A percentile compares a stretch with the other conserved stretches of the same genome.
Evolutionary conservation across 2,888 invertebrate genomes (phyloP).

Genomic region (Diaphora mendica): DNA sequence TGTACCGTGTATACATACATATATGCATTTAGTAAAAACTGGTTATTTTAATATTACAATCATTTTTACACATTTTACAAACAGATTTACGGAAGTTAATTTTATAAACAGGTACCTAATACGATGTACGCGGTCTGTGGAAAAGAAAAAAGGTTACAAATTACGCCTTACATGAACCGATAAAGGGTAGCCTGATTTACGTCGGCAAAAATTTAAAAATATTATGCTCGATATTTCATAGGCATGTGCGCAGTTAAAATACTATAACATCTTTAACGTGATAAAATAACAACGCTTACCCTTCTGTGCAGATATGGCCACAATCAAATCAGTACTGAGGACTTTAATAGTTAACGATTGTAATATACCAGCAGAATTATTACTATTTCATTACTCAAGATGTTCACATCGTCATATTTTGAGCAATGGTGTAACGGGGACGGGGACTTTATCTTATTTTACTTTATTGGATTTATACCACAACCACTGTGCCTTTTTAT

Average conservation of each 20-base stretch:
- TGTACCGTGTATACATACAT: too few relatives aligned
- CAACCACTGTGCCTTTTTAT: not conserved
- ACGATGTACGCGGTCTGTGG: slow-evolving; percentile 8
- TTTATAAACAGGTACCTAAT: slow-evolving; percentile 5
- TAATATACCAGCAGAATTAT: slow-evolving; percentile 4
- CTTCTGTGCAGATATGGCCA: not conserved
- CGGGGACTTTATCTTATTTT: not conserved
- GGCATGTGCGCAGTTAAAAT: slow-evolving; percentile 11
- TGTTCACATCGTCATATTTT: slow-evolving; percentile 10
- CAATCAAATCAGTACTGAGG: slow-evolving; percentile 5
- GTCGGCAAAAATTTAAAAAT: slow-evolving; percentile 2
- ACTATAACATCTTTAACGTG: not conserved
- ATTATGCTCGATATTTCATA: not conserved
- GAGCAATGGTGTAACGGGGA: not conserved
- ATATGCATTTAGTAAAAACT: too few relatives aligned
- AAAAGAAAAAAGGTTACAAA: slow-evolving; percentile 1
- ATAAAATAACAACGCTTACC: slow-evolving; percentile 9
- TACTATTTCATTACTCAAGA: slow-evolving; percentile 8
- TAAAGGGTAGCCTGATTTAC: slow-evolving; percentile 7
- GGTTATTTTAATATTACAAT: too few relatives aligned
- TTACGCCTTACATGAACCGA: not conserved
- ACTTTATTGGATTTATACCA: not conserved
- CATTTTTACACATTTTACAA: too few relatives aligned
- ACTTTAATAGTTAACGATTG: not conserved
- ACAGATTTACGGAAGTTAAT: too few relatives aligned